phyloP scores from a whole-genome alignment of 2,888 invertebrate genomes.

The Zygothrica quintamaculata region DNA sequence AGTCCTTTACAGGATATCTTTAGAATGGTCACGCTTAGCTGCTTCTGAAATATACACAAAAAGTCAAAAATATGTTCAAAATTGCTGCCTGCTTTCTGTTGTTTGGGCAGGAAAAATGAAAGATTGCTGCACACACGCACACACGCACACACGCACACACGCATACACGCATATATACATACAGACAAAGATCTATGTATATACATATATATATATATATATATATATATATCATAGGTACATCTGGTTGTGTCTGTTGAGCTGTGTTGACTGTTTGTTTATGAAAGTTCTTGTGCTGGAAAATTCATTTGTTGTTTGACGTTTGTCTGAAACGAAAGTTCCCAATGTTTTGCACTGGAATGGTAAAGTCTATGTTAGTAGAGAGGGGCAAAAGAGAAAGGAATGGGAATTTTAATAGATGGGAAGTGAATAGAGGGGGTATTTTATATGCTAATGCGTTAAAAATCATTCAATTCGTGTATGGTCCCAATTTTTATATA shows the following conservation, averaged over 20 bases:
- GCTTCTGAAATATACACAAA: background rate
- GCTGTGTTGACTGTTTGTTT: conserved; percentile 29
- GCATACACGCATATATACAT: background rate
- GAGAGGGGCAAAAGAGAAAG: background rate
- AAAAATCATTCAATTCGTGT: conserved; percentile 62
- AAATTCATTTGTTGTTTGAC: conserved; percentile 45
- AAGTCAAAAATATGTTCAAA: background rate
- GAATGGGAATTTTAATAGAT: too few relatives aligned
- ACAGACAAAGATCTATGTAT: background rate
- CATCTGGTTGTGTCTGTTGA: conserved; percentile 4
- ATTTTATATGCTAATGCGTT: conserved; percentile 66
- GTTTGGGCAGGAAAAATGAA: background rate
- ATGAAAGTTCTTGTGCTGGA: conserved; percentile 34
- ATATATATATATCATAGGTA: background rate
- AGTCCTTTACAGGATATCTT: background rate
- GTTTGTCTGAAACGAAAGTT: conserved; percentile 24
- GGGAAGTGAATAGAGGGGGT: conserved; percentile 5
- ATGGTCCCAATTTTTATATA: conserved; percentile 15
- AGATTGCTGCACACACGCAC: conserved; percentile 1
- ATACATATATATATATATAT: background rate
- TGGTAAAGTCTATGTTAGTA: too few relatives aligned
- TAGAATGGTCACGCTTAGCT: background rate
- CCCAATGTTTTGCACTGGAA: background rate
- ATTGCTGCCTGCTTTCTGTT: conserved; percentile 5
- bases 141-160: background rate